Evolutionary conservation across 2,888 invertebrate genomes (phyloP).

Genomic region (Scotopteryx bipunctaria): DNA sequence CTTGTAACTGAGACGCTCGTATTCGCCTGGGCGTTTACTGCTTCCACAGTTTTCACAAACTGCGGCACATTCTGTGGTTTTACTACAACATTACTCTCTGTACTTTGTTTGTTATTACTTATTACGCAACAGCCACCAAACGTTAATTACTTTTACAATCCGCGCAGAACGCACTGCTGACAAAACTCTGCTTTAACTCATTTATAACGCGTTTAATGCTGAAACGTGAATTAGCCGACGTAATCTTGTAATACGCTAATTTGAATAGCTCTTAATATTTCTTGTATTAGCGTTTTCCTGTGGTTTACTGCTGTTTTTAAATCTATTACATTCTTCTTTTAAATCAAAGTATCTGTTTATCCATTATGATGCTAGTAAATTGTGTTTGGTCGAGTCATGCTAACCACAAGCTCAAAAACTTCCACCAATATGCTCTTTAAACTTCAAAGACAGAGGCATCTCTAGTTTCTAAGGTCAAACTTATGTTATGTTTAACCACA

Average conservation of each 20-base stretch:
- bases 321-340: too few relatives aligned
- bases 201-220: conserved; percentile 44
- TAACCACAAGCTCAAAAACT: too few relatives aligned
- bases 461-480: neutral
- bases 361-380: too few relatives aligned
- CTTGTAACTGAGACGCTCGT: conserved; percentile 13
- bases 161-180: conserved; percentile 46
- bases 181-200: conserved; percentile 44
- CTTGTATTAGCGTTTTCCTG: neutral
- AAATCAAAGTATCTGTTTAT: too few relatives aligned
- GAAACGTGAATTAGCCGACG: conserved; percentile 34
- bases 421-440: too few relatives aligned
- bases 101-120: conserved; percentile 35
- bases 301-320: neutral
- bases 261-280: conserved; percentile 7
- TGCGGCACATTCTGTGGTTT: conserved; percentile 20
- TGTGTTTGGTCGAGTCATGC: too few relatives aligned
- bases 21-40: conserved; percentile 26
- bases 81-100: conserved; percentile 31
- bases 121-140: conserved; percentile 37
- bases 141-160: conserved; percentile 45
- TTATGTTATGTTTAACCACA: conserved; percentile 8
- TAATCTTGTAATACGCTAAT: conserved; percentile 29
- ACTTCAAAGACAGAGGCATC: neutral
- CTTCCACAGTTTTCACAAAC: conserved; percentile 16